Evolutionary conservation across 2,888 invertebrate genomes (phyloP), one percentile per base, ranked within the genome.

Genomic region (Brenthis ino): DNA sequence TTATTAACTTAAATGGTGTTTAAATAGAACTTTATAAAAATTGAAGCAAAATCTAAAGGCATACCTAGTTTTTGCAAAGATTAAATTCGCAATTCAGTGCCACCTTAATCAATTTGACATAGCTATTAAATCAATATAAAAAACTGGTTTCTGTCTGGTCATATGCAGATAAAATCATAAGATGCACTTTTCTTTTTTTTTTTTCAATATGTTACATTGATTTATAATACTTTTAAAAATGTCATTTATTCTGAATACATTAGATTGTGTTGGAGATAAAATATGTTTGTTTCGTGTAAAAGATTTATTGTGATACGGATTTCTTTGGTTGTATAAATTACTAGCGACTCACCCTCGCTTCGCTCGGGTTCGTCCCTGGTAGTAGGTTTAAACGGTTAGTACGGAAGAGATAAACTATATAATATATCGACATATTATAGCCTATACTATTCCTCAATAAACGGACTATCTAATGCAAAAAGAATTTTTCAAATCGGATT

Each of bases 111-210:
- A 74, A 72, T 65, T 64, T 70, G 68, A 73, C 65, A 61, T 63
- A 70, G 63, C 61, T 71, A 75, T 74, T 77, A 75, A 74, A 75
- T 74, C 68, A 72, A 71, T 73, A 73, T 71, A 69, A 72, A 68
- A 68, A 64, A 72, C 76, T 72, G 69, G 75, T 72, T 67, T 56
- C 68, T 47, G 43, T 65, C 54, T 76, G 72, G 53, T 47, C 14
- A 14, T 43, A 65, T 75, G 72, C 72, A 77, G 76, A 79, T 76
- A 73, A 77, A 74, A 78, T 78, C 77, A 74, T 76, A 76, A 74
- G 78, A 77, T 81, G 79, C 80, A 80, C 78, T 79, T 77, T 75
- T 74, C 71, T 73, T 58, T 72, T 73, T 76, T 72, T 73, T 76
- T n/a, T n/a, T n/a, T n/a, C 75, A 76, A 79, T 75, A 75, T 77